These are phyloP conservation scores for Epizoanthus fatuus DNA, from an alignment of 92 coral and sea anemone species.

Conservation along the genomic window DNA sequence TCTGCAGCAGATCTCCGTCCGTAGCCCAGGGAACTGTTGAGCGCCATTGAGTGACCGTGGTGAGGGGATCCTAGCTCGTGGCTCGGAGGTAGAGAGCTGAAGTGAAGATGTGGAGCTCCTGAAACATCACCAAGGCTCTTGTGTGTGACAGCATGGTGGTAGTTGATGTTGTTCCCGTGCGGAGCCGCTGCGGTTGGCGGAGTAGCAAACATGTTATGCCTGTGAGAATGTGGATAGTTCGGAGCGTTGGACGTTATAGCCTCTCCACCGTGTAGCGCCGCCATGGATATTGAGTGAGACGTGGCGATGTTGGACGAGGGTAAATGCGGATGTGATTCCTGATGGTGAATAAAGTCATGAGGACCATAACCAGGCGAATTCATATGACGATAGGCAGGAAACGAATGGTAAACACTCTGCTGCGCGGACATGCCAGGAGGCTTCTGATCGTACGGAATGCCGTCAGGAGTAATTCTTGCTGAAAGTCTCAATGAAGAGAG, in stretches of 20 bases:
- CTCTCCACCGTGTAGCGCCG: constrained; percentile 82
- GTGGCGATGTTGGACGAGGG: constrained; percentile 80
- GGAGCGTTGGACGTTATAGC: constrained; percentile 87
- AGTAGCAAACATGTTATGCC: constrained; percentile 88
- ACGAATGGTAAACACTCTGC: constrained; percentile 95
- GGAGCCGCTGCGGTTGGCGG: constrained; percentile 80
- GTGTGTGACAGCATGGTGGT: constrained; percentile 91
- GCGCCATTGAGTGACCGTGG: constrained; percentile 88
- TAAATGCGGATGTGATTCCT: constrained; percentile 84
- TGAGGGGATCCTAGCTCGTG: constrained; percentile 89
- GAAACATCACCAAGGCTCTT: constrained; percentile 85
- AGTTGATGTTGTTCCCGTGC: constrained; percentile 91
- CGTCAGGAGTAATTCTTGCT: constrained; percentile 84
- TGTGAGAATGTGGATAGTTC: constrained; percentile 78
- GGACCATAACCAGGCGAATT: constrained; percentile 85
- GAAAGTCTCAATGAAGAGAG: constrained; percentile 90
- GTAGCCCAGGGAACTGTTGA: constrained; percentile 80
- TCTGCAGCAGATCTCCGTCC: constrained; percentile 74
- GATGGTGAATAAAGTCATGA: constrained; percentile 90
- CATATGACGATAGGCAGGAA: constrained; percentile 95
- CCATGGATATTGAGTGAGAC: constrained; percentile 81
- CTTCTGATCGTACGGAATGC: constrained; percentile 90
- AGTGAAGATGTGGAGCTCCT: constrained; percentile 78
- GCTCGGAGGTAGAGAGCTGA: constrained; percentile 79
- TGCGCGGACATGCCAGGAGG: constrained; percentile 91